Percentiles rank a stretch among this genome's conserved stretches.
Evolutionary conservation across 2,888 invertebrate genomes (phyloP).

Genomic region (Nymphalis urticae): DNA sequence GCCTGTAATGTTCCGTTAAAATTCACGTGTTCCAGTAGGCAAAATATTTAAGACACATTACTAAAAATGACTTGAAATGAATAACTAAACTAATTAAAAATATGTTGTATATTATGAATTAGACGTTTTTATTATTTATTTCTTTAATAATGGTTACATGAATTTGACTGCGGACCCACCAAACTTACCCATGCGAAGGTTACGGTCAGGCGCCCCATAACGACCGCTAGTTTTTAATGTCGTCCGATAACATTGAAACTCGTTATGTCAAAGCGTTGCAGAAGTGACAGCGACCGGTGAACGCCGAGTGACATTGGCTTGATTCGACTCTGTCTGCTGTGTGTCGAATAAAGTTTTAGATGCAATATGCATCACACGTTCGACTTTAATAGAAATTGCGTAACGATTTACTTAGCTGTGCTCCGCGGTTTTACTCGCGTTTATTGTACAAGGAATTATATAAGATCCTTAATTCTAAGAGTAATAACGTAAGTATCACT

Average conservation of each 20-base stretch:
- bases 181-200: constrained; percentile 15
- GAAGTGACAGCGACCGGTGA: constrained; percentile 56
- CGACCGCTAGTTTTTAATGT: constrained; percentile 23
- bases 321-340: constrained; percentile 52
- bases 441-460: too few relatives aligned
- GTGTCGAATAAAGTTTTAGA: constrained; percentile 35
- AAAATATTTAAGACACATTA: too few relatives aligned
- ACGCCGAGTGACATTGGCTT: constrained; percentile 66
- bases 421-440: too few relatives aligned
- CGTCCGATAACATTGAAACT: constrained; percentile 45
- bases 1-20: too few relatives aligned
- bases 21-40: too few relatives aligned
- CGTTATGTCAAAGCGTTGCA: constrained; percentile 45
- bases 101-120: too few relatives aligned
- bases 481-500: too few relatives aligned
- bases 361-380: constrained; percentile 13
- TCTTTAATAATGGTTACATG: background rate
- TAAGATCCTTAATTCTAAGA: too few relatives aligned
- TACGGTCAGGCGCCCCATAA: constrained; percentile 24
- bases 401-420: background rate
- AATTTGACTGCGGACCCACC: background rate
- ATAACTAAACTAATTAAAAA: too few relatives aligned
- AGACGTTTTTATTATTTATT: too few relatives aligned
- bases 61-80: too few relatives aligned
- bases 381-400: constrained; percentile 1